Evolutionary conservation across 2,113 vertebrate genomes (phyloP).

Genomic region (Dasypus novemcinctus): DNA sequence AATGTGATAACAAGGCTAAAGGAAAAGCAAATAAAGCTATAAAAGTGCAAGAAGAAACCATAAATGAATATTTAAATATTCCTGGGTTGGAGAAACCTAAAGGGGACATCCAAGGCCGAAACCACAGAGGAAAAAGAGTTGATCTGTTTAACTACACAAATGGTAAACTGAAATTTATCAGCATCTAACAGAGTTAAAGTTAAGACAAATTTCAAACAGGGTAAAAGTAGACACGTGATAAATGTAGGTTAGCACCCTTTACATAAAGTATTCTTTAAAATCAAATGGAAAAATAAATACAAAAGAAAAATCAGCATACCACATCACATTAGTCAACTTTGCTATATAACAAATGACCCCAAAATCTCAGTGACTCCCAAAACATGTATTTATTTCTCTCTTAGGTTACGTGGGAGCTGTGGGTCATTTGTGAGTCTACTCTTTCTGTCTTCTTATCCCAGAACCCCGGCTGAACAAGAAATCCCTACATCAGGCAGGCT

Average conservation of each 20-base stretch:
- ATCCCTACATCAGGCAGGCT: background rate
- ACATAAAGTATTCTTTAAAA: background rate
- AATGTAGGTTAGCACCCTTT: background rate
- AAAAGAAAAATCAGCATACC: conserved; percentile 19
- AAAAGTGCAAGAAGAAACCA: conserved; percentile 17
- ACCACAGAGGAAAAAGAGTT: conserved; percentile 23
- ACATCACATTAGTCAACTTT: background rate
- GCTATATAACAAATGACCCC: background rate
- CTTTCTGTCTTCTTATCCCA: background rate
- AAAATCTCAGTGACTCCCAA: background rate
- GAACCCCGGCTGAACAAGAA: background rate
- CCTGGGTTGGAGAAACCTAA: background rate
- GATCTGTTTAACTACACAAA: conserved; percentile 3
- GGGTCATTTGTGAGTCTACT: background rate
- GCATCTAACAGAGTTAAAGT: background rate
- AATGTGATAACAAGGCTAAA: background rate
- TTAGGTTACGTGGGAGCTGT: background rate
- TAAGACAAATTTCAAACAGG: background rate
- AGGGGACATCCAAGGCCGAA: conserved; percentile 4
- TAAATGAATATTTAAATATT: conserved; percentile 2
- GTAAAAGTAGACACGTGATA: background rate
- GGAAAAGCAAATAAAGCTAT: background rate
- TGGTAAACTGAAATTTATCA: conserved; percentile 20
- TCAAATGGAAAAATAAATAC: background rate
- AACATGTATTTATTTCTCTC: background rate